These are phyloP conservation scores for Pogonomyrmex barbatus DNA, from an alignment of 1,140 invertebrate genomes.

Conservation along the genomic window DNA sequence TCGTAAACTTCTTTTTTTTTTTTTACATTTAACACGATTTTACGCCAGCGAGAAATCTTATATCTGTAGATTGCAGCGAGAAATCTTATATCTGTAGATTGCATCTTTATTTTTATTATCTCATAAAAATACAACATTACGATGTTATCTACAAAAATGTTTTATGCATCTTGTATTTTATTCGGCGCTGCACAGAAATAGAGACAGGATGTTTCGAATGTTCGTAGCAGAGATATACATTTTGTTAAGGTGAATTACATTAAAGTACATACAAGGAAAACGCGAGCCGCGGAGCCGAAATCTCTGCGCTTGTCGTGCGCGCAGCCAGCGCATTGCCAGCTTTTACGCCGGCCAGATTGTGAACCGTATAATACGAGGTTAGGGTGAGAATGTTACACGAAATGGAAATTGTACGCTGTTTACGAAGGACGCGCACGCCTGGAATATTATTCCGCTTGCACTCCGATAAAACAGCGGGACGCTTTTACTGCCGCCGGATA, in stretches of 20 bases:
- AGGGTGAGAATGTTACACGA: constrained; percentile 66
- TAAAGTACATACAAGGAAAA: constrained; percentile 50
- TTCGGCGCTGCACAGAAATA: neutral
- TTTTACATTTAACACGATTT: neutral
- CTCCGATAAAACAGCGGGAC: constrained; percentile 71
- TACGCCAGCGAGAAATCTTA: neutral
- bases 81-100: neutral
- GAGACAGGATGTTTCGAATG: constrained; percentile 13
- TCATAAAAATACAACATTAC: neutral
- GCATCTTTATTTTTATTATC: neutral
- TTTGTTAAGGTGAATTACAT: constrained; percentile 56
- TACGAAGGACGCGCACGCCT: constrained; percentile 70
- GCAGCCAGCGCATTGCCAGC: constrained; percentile 48
- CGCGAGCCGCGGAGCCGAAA: constrained; percentile 40
- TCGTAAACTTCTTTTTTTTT: neutral
- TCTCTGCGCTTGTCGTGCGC: constrained; percentile 57
- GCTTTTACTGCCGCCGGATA: constrained; percentile 72
- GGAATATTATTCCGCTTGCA: constrained; percentile 71
- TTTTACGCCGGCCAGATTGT: constrained; percentile 57
- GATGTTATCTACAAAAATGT: neutral
- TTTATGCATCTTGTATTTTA: constrained; percentile 17
- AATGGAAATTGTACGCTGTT: constrained; percentile 73
- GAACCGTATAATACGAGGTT: constrained; percentile 61
- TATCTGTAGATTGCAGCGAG: neutral
- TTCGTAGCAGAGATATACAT: constrained; percentile 48